phyloP scores from a whole-genome alignment of 1,140 invertebrate genomes.

The Leptinotarsa defecta region DNA sequence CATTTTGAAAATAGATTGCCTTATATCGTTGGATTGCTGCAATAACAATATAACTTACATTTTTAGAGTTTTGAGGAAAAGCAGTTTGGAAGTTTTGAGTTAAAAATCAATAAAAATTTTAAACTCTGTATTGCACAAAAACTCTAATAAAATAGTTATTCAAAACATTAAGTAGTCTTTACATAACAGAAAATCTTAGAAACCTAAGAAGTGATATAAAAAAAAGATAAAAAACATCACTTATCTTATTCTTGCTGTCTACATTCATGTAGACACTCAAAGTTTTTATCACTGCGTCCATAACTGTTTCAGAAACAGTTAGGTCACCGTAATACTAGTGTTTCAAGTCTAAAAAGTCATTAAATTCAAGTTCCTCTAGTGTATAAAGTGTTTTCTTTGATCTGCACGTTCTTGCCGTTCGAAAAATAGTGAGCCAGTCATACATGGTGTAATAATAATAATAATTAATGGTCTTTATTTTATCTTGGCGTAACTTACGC shows the following conservation, averaged over 20 bases:
- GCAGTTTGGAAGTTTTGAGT: not conserved
- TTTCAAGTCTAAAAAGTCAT: constrained; percentile 9
- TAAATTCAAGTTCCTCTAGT: constrained; percentile 25
- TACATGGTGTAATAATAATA: constrained; percentile 4
- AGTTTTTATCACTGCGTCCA: not conserved
- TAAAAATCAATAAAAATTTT: not conserved
- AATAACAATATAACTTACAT: not conserved
- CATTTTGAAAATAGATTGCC: too few species aligned
- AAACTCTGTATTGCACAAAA: not conserved
- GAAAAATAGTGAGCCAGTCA: constrained; percentile 27
- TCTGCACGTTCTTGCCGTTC: not conserved
- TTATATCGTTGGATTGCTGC: not conserved
- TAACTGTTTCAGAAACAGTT: too few species aligned
- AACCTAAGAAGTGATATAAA: not conserved
- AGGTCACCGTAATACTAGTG: not conserved
- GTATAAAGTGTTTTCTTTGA: constrained; percentile 25
- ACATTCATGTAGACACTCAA: not conserved
- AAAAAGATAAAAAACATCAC: not conserved
- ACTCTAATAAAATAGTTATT: not conserved
- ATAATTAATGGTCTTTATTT: too few species aligned
- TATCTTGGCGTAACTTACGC: too few species aligned
- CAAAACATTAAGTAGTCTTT: not conserved
- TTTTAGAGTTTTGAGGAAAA: not conserved
- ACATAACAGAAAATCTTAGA: not conserved
- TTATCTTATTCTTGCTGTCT: not conserved